Evolutionary conservation across 2,888 invertebrate species (phyloP).

Genomic region (Tetrapedia diversipes): DNA sequence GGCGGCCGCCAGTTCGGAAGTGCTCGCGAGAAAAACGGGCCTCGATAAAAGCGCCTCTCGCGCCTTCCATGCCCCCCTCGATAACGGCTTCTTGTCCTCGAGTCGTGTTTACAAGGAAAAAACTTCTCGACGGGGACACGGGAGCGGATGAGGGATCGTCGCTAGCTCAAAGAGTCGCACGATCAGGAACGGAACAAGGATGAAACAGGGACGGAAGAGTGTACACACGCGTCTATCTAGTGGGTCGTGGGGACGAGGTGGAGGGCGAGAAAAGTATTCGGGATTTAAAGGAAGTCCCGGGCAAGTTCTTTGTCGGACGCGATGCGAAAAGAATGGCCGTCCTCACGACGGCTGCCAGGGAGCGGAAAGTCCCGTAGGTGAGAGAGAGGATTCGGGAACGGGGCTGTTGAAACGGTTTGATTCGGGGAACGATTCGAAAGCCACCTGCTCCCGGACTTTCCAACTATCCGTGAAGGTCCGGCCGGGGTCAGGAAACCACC

Average conservation of each 20-base stretch:
- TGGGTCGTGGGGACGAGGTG: slow-evolving; percentile 25
- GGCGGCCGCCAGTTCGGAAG: slow-evolving; percentile 12
- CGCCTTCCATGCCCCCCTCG: slow-evolving; percentile 53
- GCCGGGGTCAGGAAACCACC: slow-evolving; percentile 76
- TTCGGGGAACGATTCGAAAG: slow-evolving; percentile 67
- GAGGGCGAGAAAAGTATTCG: slow-evolving; percentile 65
- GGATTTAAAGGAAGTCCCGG: slow-evolving; percentile 67
- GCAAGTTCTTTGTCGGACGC: slow-evolving; percentile 63
- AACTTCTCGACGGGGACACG: too few species aligned
- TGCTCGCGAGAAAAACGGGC: slow-evolving; percentile 35
- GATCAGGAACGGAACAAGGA: slow-evolving; percentile 59
- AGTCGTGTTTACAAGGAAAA: slow-evolving; percentile 65
- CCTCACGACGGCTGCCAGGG: slow-evolving; percentile 9
- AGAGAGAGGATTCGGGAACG: slow-evolving; percentile 47
- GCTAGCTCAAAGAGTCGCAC: slow-evolving; percentile 36
- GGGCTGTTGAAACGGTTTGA: slow-evolving; percentile 61
- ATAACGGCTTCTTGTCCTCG: slow-evolving; percentile 48
- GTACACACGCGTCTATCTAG: slow-evolving; percentile 14
- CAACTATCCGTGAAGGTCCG: slow-evolving; percentile 76
- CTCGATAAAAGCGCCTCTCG: slow-evolving; percentile 40
- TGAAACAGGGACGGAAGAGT: too few species aligned
- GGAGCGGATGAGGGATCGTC: not conserved
- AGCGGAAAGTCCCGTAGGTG: slow-evolving; percentile 56
- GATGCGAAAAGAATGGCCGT: slow-evolving; percentile 71
- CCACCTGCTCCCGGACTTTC: slow-evolving; percentile 75